phyloP scores from a whole-genome alignment of 2,797 vertebrate genomes.

The Phrynocephalus guinanensis region DNA sequence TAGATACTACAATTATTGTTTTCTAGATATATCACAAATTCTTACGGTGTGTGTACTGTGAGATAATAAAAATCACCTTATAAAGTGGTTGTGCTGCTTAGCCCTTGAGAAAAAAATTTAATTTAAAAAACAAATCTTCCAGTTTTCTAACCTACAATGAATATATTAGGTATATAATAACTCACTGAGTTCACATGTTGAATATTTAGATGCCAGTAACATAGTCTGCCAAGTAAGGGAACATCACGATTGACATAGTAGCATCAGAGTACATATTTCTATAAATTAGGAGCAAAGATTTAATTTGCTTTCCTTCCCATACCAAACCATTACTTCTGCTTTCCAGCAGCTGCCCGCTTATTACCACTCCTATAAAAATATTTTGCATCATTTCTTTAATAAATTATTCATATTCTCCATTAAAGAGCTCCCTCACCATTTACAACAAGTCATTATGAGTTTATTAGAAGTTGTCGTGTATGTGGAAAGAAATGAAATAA shows the following conservation, averaged over 20 bases:
- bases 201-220: slow-evolving; percentile 18
- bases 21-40: background rate
- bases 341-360: slow-evolving; percentile 27
- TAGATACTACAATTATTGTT: background rate
- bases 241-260: slow-evolving; percentile 7
- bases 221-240: background rate
- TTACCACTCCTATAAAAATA: slow-evolving; percentile 27
- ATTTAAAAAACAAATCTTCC: slow-evolving; percentile 8
- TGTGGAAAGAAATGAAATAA: slow-evolving; percentile 20
- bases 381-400: slow-evolving; percentile 9
- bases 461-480: slow-evolving; percentile 21
- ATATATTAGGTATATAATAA: slow-evolving; percentile 1
- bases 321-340: background rate
- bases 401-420: slow-evolving; percentile 56
- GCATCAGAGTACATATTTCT: slow-evolving; percentile 15
- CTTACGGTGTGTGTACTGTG: background rate
- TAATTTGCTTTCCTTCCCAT: slow-evolving; percentile 19
- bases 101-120: background rate
- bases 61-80: background rate
- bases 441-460: slow-evolving; percentile 17
- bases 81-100: background rate
- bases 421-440: slow-evolving; percentile 52
- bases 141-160: background rate
- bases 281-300: slow-evolving; percentile 21
- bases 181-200: background rate